Percentiles rank a stretch among this genome's conserved stretches.
phyloP scores from a whole-genome alignment of 1,140 invertebrate genomes.

The Formica selysi region DNA sequence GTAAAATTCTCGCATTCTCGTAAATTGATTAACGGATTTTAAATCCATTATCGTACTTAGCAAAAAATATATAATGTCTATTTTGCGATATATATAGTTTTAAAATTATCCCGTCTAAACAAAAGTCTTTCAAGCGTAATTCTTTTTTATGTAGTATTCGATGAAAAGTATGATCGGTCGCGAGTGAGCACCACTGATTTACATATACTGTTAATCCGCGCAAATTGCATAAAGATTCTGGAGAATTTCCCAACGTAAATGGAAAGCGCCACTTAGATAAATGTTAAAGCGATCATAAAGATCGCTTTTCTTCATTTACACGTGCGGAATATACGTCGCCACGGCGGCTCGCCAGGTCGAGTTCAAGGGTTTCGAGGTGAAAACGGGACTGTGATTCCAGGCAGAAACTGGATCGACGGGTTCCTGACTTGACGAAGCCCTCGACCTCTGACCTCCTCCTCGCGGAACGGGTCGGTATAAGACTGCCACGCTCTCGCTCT shows the following conservation, averaged over 20 bases:
- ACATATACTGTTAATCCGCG: constrained; percentile 23
- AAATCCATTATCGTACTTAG: background rate
- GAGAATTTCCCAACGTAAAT: constrained; percentile 16
- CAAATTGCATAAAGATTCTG: background rate
- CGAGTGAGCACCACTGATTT: constrained; percentile 47
- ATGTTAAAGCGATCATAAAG: constrained; percentile 58
- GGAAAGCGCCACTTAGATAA: constrained; percentile 11
- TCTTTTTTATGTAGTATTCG: too few relatives aligned
- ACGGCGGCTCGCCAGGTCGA: constrained; percentile 65
- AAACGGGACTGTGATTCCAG: constrained; percentile 76
- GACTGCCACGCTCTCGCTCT: constrained; percentile 51
- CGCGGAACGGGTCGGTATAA: constrained; percentile 69
- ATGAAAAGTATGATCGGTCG: background rate
- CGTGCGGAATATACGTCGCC: constrained; percentile 63
- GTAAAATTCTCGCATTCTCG: background rate
- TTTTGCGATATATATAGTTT: background rate
- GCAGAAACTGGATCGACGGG: constrained; percentile 82
- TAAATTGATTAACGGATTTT: background rate
- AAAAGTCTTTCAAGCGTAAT: background rate
- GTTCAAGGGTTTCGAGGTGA: constrained; percentile 81
- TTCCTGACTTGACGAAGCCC: constrained; percentile 82
- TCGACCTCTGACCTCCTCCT: constrained; percentile 79
- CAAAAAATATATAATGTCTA: background rate
- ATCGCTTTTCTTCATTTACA: constrained; percentile 58
- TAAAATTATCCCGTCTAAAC: background rate